These are phyloP conservation scores for Dipodomys spectabilis DNA, from an alignment of 2,113 vertebrate species.

Conservation along the genomic window DNA sequence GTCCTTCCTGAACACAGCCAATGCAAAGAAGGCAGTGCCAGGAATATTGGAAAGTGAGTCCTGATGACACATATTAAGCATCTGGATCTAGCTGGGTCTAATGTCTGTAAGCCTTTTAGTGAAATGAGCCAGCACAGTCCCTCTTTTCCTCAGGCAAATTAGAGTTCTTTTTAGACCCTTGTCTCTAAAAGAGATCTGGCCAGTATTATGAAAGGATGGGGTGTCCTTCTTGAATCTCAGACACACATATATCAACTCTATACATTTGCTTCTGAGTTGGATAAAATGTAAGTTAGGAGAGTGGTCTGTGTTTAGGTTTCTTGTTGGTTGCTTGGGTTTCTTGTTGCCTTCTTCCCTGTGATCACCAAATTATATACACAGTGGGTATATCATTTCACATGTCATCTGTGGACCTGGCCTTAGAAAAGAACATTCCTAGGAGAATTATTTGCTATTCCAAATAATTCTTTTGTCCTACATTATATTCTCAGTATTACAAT, in stretches of 20 bases:
- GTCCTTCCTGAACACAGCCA: slow-evolving; percentile 18
- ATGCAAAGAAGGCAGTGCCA: neutral
- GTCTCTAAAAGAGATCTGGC: neutral
- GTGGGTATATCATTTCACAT: slow-evolving; percentile 49
- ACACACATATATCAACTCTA: slow-evolving; percentile 1
- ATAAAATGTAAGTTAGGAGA: slow-evolving; percentile 43
- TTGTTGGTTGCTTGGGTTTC: neutral
- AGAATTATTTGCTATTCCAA: slow-evolving; percentile 16
- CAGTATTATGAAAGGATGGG: neutral
- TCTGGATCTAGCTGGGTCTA: slow-evolving; percentile 21
- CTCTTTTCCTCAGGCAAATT: neutral
- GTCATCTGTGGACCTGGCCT: neutral
- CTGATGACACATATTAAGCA: neutral
- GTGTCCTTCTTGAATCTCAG: slow-evolving; percentile 24
- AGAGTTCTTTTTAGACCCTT: neutral
- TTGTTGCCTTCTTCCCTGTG: slow-evolving; percentile 44
- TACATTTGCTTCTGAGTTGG: slow-evolving; percentile 10
- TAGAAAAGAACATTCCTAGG: neutral
- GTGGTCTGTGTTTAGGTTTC: slow-evolving; percentile 63
- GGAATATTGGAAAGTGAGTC: neutral
- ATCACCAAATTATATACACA: neutral
- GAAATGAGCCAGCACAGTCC: neutral
- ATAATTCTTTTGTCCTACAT: neutral
- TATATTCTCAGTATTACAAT: slow-evolving; percentile 33
- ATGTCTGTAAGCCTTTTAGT: neutral